A percentile compares a stretch with the other conserved stretches of the same genome.
Conservation (phyloP, 2,888 invertebrate genomes). For the Thereva unica region DNA sequence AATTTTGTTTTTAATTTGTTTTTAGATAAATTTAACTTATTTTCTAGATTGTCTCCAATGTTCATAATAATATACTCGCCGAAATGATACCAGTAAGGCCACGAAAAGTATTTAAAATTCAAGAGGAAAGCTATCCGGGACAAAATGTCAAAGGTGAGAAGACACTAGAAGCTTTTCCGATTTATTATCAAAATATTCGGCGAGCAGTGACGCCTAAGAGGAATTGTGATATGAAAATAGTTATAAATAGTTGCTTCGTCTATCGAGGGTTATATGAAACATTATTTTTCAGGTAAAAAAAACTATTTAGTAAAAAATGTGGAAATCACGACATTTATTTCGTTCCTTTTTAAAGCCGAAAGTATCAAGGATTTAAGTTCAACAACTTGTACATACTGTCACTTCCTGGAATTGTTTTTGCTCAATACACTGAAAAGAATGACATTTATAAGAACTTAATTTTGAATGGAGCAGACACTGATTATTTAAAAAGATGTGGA, state of each 20-base stretch:
- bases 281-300: slow-evolving; percentile 64
- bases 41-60: slow-evolving; percentile 20
- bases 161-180: slow-evolving; percentile 50
- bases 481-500: slow-evolving; percentile 64
- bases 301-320: slow-evolving; percentile 59
- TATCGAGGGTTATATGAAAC: slow-evolving; percentile 62
- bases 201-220: slow-evolving; percentile 59
- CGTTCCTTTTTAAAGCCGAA: slow-evolving; percentile 49
- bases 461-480: slow-evolving; percentile 56
- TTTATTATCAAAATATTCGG: slow-evolving; percentile 60
- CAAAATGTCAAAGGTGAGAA: neutral
- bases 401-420: slow-evolving; percentile 62
- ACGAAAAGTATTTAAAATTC: slow-evolving; percentile 1
- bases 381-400: slow-evolving; percentile 73
- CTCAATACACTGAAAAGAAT: neutral
- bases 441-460: neutral
- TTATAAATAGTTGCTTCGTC: slow-evolving; percentile 63
- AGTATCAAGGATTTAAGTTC: slow-evolving; percentile 62
- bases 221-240: slow-evolving; percentile 63
- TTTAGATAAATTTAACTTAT: neutral
- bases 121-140: neutral
- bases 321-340: slow-evolving; percentile 34
- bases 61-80: slow-evolving; percentile 47
- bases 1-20: neutral
- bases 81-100: slow-evolving; percentile 36